A percentile compares a stretch with the other conserved stretches of the same genome.
Evolutionary conservation across 2,113 vertebrate species (phyloP).

Genomic region (Porphyrio hochstetteri): DNA sequence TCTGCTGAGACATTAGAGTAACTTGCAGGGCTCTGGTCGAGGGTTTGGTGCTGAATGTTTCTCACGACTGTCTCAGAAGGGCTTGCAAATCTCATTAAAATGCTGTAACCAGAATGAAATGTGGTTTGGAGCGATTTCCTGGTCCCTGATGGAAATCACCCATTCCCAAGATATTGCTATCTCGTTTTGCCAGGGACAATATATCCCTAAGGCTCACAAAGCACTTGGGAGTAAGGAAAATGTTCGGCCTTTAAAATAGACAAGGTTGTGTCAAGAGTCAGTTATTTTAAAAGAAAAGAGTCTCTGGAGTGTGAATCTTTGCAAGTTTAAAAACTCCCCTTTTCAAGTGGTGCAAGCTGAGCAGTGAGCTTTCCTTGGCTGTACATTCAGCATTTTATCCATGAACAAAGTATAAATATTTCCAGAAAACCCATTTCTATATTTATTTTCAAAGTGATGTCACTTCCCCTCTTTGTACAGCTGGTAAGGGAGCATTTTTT

Average conservation of each 20-base stretch:
- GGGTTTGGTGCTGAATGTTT: background rate
- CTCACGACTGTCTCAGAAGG: background rate
- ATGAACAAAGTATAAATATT: constrained; percentile 54
- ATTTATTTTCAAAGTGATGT: constrained; percentile 65
- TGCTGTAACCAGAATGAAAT: constrained; percentile 54
- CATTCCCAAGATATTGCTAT: constrained; percentile 55
- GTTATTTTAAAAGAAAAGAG: constrained; percentile 27
- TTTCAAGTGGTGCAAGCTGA: constrained; percentile 32
- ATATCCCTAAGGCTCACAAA: constrained; percentile 53
- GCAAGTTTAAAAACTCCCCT: constrained; percentile 13
- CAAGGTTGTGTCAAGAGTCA: constrained; percentile 54
- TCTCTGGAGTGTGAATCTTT: background rate
- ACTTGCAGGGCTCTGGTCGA: background rate
- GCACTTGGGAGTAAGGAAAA: constrained; percentile 46
- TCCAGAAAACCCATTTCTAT: constrained; percentile 59
- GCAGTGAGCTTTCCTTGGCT: constrained; percentile 30
- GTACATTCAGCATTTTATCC: constrained; percentile 39
- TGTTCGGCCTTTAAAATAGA: constrained; percentile 53
- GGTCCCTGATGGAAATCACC: constrained; percentile 50
- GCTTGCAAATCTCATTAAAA: constrained; percentile 51
- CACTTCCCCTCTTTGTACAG: constrained; percentile 24
- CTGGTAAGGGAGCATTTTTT: background rate
- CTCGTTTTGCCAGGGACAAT: constrained; percentile 56
- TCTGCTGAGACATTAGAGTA: background rate
- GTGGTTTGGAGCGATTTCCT: constrained; percentile 57